phyloP scores from a whole-genome alignment of 2,888 invertebrate species.

The Mesoligia furuncula region DNA sequence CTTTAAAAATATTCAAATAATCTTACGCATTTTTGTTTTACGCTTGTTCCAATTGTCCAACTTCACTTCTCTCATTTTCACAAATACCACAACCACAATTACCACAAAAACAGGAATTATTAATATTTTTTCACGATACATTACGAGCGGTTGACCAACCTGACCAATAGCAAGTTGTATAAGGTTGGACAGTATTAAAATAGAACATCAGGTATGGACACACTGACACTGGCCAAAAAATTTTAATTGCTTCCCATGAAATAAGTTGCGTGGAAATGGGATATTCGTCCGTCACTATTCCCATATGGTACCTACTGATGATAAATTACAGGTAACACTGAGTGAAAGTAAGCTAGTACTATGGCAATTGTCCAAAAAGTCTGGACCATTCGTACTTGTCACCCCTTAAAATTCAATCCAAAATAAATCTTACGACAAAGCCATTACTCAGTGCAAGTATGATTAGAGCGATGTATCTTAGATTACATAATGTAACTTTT shows the following conservation, averaged over 20 bases:
- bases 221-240: conserved; percentile 38
- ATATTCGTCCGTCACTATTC: conserved; percentile 32
- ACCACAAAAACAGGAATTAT: conserved; percentile 45
- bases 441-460: conserved; percentile 19
- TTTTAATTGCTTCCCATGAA: conserved; percentile 49
- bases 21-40: conserved; percentile 50
- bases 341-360: conserved; percentile 47
- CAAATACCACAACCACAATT: conserved; percentile 44
- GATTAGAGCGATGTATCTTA: conserved; percentile 5
- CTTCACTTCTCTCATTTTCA: conserved; percentile 58
- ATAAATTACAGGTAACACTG: conserved; percentile 52
- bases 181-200: conserved; percentile 61
- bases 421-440: conserved; percentile 40
- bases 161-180: conserved; percentile 56
- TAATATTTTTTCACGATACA: conserved; percentile 50
- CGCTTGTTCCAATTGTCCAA: conserved; percentile 50
- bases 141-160: conserved; percentile 51
- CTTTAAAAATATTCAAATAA: conserved; percentile 17
- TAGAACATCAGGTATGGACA: conserved; percentile 53
- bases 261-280: conserved; percentile 42
- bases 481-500: conserved; percentile 32
- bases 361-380: conserved; percentile 53
- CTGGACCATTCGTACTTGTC: conserved; percentile 45
- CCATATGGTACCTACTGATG: conserved; percentile 23
- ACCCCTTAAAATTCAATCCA: conserved; percentile 36